Evolutionary conservation across 2,888 invertebrate species (phyloP), one percentile per base, ranked within the genome.

Genomic region (Pandemis cinnamomeana): DNA sequence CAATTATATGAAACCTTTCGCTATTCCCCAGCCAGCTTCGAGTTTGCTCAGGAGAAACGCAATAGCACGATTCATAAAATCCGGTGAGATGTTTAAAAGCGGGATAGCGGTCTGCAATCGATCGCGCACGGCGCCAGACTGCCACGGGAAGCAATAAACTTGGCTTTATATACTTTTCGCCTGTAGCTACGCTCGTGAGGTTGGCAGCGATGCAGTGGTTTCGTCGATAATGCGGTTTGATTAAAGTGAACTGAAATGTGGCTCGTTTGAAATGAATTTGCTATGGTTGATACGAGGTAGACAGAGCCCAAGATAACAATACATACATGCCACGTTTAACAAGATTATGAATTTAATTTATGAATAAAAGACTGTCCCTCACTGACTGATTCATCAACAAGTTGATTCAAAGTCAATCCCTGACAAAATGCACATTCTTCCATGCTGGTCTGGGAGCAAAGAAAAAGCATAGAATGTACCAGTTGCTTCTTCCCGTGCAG

Each of bases 61-160:
- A 53, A 67, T 53, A 67, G 5, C 41, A 15, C 67, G 67, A 53
- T 69, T 48, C 36, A 69, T 69, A 36, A 69, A 69, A 27, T 20
- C 36, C 51, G n/a, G 10, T 51, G 15, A n/a, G 36, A 41, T 67
- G 53, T 61, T 68, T 67, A 68, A 66, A 72, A 67, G 67, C 36
- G 53, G 41, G 67, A 53, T 27, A 67, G 15, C 36, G 41, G 36
- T 13, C 27, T 41, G 42, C 41, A 55, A 72, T 73, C 73, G 73
- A 73, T 70, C 44, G 60, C 8, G 42, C 41, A 8, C n/a, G 73
- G 69, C 73, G 73, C 69, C 72, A 46, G 44, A 63, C 63, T 44
- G 41, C 7, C 67, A 42, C 60, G 44, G 68, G 51, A 41, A 44
- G 72, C 58, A 64, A 73, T 60, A 66, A 66, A 64, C 36, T 67